phyloP scores from a whole-genome alignment of 2,797 vertebrate genomes.

The Hybognathus amarus region DNA sequence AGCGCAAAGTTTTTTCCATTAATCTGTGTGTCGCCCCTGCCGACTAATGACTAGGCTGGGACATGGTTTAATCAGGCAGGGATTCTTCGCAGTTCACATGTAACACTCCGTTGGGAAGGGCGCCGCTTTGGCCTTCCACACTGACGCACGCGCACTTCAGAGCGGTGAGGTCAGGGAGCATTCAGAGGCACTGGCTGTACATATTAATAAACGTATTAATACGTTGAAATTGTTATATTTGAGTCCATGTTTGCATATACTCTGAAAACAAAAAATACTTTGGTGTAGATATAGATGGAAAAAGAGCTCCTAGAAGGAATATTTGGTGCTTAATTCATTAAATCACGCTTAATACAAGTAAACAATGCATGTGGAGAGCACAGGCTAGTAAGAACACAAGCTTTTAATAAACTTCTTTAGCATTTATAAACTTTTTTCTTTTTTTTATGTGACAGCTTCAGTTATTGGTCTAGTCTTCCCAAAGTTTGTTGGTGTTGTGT shows the following conservation, averaged over 20 bases:
- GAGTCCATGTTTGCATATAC: background rate
- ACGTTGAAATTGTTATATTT: background rate
- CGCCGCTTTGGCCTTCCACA: constrained; percentile 40
- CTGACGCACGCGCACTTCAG: constrained; percentile 36
- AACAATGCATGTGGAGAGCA: background rate
- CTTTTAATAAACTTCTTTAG: background rate
- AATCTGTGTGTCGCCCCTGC: constrained; percentile 60
- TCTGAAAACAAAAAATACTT: background rate
- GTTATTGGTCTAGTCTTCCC: background rate
- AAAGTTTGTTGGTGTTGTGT: background rate
- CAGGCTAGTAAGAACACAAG: background rate
- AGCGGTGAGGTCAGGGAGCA: constrained; percentile 8
- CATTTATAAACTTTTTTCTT: too few relatives aligned
- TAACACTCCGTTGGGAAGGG: constrained; percentile 45
- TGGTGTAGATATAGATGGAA: background rate
- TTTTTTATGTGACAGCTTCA: background rate
- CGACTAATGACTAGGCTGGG: constrained; percentile 67
- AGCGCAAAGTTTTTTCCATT: constrained; percentile 59
- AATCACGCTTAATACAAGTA: background rate
- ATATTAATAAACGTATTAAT: background rate
- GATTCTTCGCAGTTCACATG: constrained; percentile 53
- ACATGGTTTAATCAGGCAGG: constrained; percentile 60
- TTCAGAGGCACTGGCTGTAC: background rate
- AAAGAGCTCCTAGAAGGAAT: background rate
- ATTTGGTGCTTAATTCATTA: background rate